Percentiles rank a stretch among this genome's conserved stretches.
Conservation (phyloP, 2,113 vertebrate species). For the Upupa epops region DNA sequence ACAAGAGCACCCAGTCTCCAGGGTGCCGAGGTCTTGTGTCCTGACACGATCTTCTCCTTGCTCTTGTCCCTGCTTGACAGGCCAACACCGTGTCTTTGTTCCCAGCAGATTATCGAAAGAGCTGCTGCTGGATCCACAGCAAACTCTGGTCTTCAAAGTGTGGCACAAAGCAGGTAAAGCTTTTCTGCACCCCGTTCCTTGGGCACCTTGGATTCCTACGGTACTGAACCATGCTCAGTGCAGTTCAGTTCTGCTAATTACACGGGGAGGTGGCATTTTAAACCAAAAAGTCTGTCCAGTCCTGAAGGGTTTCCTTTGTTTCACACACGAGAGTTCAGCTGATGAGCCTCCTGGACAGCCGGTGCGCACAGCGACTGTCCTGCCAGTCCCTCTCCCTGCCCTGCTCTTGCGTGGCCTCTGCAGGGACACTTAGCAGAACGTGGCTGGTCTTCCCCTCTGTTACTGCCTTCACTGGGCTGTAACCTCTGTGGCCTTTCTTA, state of each 20-base stretch:
- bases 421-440: not conserved
- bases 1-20: too few relatives aligned
- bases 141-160: constrained; percentile 94
- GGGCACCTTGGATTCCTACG: not conserved
- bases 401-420: not conserved
- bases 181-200: not conserved
- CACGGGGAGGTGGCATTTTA: not conserved
- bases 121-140: constrained; percentile 88
- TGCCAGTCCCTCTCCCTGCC: not conserved
- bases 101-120: constrained; percentile 86
- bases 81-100: too few relatives aligned
- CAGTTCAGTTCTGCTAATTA: not conserved
- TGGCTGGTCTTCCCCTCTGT: too few relatives aligned
- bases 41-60: too few relatives aligned
- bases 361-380: not conserved
- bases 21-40: too few relatives aligned
- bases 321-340: not conserved
- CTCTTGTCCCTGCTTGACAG: too few relatives aligned
- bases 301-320: not conserved
- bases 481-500: not conserved
- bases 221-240: not conserved
- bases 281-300: too few relatives aligned
- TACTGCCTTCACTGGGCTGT: not conserved
- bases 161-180: constrained; percentile 93
- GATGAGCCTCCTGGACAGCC: rapidly evolving